Evolutionary conservation across 2,797 vertebrate species (phyloP), one percentile per base, ranked within the genome.

Genomic region (Acanthurus tractus): DNA sequence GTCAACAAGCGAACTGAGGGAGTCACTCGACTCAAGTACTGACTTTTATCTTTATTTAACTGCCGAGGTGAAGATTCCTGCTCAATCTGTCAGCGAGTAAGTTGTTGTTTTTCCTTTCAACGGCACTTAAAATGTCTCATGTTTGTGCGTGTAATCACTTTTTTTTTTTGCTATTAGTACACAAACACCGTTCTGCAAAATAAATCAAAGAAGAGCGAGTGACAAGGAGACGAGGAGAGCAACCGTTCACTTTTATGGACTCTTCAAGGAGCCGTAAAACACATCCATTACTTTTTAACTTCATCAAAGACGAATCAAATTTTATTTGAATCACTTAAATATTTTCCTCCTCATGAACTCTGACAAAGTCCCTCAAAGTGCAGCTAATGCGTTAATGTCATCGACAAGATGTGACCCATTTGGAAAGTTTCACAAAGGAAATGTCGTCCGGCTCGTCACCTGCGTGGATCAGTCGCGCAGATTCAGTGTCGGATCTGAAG

Each of bases 21-120:
- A 73, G 63, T 45, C 48, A 23, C 52, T 57, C 17, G 22, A 70
- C 29, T 74, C 42, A 22, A 44, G 14, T 38, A n/a, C 49, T 1
- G 14, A 53, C 45, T 64, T 65, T 74, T 50, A 61, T 75, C 52
- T 45, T 46, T 17, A 50, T 44, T 12, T 42, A 49, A 34, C 52
- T 71, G 45, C 68, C 42, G 40, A 38, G 36, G 18, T 70, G 14
- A 23, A 53, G 18, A 46, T 13, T 13, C 36, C 15, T 13, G 46
- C 20, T 46, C 56, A 49, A 56, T 14, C n/a, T 44, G 38, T 4
- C 7, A 54, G n/a, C 4, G 44, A 56, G 10, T 17, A 6, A 42
- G 17, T 1, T 64, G 18, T 42, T 61, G 17, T 42, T n/a, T 52
- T 38, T 48, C 46, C 2, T 48, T 48, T 48, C 44, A 42, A 10